Evolutionary conservation across 2,888 invertebrate genomes (phyloP).

Genomic region (Celastrina argiolus): DNA sequence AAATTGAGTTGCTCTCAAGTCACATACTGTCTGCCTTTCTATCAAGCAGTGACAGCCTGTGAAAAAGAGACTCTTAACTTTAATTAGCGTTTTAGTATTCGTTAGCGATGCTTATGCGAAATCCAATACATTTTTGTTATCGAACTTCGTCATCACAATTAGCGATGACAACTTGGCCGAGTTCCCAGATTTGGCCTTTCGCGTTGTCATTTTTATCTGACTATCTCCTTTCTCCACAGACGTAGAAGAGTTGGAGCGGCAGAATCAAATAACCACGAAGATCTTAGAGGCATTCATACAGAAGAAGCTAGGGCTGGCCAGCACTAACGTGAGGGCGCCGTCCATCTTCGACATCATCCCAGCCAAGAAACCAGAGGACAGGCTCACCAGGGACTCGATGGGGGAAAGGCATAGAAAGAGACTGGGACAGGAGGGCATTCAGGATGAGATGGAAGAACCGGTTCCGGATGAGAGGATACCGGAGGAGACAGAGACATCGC

Average conservation of each 20-base stretch:
- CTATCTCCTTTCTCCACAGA: conserved; percentile 70
- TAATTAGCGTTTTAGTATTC: too few species aligned
- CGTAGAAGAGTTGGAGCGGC: conserved; percentile 81
- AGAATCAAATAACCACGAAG: conserved; percentile 87
- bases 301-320: conserved; percentile 81
- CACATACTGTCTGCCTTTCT: too few species aligned
- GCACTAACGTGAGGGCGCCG: conserved; percentile 68
- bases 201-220: conserved; percentile 75
- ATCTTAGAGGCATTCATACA: conserved; percentile 85
- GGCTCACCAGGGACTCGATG: conserved; percentile 40
- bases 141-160: too few species aligned
- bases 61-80: too few species aligned
- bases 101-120: too few species aligned
- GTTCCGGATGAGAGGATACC: conserved; percentile 27
- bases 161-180: too few species aligned
- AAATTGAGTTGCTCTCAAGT: too few species aligned
- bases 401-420: conserved; percentile 34
- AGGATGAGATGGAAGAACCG: background rate
- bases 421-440: conserved; percentile 25
- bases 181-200: conserved; percentile 39
- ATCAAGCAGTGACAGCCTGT: too few species aligned
- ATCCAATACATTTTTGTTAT: too few species aligned
- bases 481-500: conserved; percentile 39
- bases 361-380: conserved; percentile 52
- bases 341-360: conserved; percentile 83